Conservation (phyloP, 2,113 vertebrate species). For the Eublepharis macularius region DNA sequence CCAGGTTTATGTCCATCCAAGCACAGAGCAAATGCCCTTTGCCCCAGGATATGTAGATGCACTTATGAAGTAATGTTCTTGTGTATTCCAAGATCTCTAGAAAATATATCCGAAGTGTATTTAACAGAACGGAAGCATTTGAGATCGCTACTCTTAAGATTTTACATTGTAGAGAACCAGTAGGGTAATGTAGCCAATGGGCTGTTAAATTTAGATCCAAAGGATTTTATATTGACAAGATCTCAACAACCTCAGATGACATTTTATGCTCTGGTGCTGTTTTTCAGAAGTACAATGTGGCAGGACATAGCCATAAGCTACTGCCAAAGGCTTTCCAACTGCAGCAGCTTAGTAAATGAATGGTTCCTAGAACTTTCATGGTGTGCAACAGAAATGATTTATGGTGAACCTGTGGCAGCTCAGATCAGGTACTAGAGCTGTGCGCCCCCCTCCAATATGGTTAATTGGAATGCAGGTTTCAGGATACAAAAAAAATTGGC, state of each 20-base stretch:
- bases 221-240: not conserved
- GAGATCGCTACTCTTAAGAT: not conserved
- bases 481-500: no score
- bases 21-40: no score
- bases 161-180: not conserved
- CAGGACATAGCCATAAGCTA: not conserved
- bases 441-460: no score
- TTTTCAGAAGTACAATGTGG: not conserved
- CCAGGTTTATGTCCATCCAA: no score
- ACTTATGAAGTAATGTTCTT: no score
- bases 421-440: not conserved
- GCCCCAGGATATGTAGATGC: no score
- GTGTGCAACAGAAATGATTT: not conserved
- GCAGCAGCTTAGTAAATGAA: not conserved
- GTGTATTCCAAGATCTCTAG: no score
- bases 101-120: not conserved
- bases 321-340: not conserved
- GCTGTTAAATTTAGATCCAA: not conserved
- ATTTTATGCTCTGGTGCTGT: not conserved
- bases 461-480: no score
- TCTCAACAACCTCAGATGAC: not conserved
- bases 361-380: not conserved
- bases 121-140: not conserved
- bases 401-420: slow-evolving; percentile 9
- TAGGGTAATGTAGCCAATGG: not conserved